Percentiles rank a stretch among this genome's conserved stretches.
These are phyloP conservation scores for Tetraodon nigroviridis DNA, from an alignment of 2,113 vertebrate species.

Conservation along the genomic window DNA sequence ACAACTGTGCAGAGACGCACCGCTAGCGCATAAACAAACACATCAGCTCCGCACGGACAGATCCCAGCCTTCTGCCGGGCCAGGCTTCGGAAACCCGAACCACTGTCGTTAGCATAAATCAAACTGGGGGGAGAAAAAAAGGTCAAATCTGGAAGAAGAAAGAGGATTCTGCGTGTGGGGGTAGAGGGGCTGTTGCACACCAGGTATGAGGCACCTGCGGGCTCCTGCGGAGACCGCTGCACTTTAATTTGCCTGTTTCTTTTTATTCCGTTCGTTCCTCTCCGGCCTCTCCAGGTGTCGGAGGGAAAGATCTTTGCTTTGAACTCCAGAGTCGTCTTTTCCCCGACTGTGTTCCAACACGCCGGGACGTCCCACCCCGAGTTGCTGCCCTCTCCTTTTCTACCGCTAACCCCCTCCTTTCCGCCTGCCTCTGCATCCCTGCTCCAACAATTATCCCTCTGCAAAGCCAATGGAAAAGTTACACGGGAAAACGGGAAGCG, in stretches of 20 bases:
- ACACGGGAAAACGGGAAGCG: constrained; percentile 35
- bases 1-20: no score
- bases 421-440: constrained; percentile 29
- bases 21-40: no score
- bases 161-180: background rate
- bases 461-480: constrained; percentile 26
- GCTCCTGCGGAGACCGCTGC: constrained; percentile 10
- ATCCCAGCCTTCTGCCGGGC: no score
- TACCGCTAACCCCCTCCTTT: constrained; percentile 12
- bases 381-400: constrained; percentile 9
- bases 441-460: constrained; percentile 34
- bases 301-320: constrained; percentile 60
- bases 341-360: constrained; percentile 60
- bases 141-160: constrained; percentile 15
- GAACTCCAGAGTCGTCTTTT: constrained; percentile 63
- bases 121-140: background rate
- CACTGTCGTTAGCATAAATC: constrained; percentile 11
- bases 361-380: constrained; percentile 52
- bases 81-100: background rate
- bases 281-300: constrained; percentile 67
- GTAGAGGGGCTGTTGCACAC: background rate
- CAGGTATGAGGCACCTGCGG: constrained; percentile 12
- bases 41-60: no score
- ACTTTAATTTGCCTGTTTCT: constrained; percentile 38
- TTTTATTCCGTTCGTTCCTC: constrained; percentile 27